Evolutionary conservation across 2,113 vertebrate species (phyloP).

Genomic region (Sialia sialis): DNA sequence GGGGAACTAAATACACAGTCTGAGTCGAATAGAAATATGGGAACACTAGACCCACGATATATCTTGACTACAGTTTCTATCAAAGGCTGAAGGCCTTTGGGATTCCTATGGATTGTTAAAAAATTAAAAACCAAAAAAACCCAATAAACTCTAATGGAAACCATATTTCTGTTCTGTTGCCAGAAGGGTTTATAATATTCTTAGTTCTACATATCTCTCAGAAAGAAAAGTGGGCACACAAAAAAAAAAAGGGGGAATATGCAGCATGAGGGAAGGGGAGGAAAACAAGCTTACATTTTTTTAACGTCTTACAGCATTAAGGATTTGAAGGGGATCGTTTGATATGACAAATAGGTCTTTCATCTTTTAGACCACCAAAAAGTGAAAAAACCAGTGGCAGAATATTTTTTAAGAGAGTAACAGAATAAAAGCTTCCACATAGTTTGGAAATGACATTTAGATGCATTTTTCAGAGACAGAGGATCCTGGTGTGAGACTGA

Average conservation of each 20-base stretch:
- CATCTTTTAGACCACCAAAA: not conserved
- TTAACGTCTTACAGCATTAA: not conserved
- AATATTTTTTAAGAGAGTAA: not conserved
- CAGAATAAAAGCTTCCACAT: not conserved
- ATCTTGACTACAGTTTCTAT: slow-evolving; percentile 18
- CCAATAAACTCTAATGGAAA: slow-evolving; percentile 57
- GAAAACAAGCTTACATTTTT: not conserved
- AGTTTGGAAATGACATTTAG: not conserved
- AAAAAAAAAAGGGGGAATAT: not conserved
- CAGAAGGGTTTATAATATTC: slow-evolving; percentile 43
- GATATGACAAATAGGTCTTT: not conserved
- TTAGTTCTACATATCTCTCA: not conserved
- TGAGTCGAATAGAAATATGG: not conserved
- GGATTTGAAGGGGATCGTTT: not conserved
- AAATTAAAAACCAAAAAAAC: slow-evolving; percentile 32
- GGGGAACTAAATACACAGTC: not conserved
- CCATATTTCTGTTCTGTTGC: slow-evolving; percentile 27
- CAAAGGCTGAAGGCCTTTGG: not conserved
- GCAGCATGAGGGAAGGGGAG: not conserved
- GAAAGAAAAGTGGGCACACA: not conserved
- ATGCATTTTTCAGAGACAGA: not conserved
- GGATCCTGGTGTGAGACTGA: not conserved
- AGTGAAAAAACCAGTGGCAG: not conserved
- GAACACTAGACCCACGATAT: not conserved
- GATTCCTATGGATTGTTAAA: slow-evolving; percentile 1